Evolutionary conservation across 1,140 invertebrate genomes (phyloP), one percentile per base, ranked within the genome.

Genomic region (Drosophila ogumai): DNA sequence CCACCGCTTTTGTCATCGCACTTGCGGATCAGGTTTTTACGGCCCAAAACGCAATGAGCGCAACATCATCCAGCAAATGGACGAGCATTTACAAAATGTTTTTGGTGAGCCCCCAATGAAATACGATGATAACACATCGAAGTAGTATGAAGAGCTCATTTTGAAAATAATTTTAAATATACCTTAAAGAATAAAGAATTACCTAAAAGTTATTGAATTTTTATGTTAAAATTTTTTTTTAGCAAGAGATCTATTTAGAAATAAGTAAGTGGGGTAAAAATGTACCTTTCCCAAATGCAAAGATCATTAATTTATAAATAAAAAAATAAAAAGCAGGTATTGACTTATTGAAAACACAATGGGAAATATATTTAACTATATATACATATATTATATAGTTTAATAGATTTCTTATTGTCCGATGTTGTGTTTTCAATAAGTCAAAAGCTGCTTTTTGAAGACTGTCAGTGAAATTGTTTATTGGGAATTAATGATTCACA

Each of bases 11-110:
- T 69, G 66, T 69, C 66, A 69, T 69, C 66, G 66, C 66, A 69
- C 66, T 69, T 58, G 66, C 50, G 15, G 66, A 72, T 49, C 68
- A 71, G 66, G 66, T 72, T 72, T 71, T 72, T 57, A 71, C 67
- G 25, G n/a, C 36, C 41, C 22, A 47, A 47, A 71, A 49, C 22
- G 68, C 67, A 68, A 68, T 65, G 59, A 50, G 32, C 44, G 25
- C 12, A 50, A 49, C 60, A 68, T 36, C 19, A 34, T 59, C 47
- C 46, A 25, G 40, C 50, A 56, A 34, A 34, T 47, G 22, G 55
- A 44, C 12, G 28, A 15, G 28, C 15, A 50, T 31, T 28, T 34
- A 32, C n/a, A 36, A 64, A 50, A 64, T 64, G 31, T 6, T 12
- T 64, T 10, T 12, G 28, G 22, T 10, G 9, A 43, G 15, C 3